Conservation (phyloP, 2,113 vertebrate species). For the Albula glossodonta region DNA sequence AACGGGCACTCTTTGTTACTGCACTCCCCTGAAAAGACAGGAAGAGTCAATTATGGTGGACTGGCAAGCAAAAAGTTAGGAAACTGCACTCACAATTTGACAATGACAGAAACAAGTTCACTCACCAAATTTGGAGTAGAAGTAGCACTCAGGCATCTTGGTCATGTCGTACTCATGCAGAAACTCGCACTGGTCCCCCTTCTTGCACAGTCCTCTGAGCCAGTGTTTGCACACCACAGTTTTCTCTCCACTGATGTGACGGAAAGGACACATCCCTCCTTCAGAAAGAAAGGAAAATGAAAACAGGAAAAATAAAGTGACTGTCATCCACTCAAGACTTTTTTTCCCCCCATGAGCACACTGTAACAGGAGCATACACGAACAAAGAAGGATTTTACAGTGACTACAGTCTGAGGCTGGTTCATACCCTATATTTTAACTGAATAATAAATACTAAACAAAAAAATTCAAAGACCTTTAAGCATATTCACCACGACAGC, state of each 20-base stretch:
- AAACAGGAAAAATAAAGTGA: background rate
- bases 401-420: no score
- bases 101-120: background rate
- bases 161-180: constrained; percentile 99
- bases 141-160: constrained; percentile 99
- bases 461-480: no score
- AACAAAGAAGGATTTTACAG: no score
- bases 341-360: no score
- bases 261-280: constrained; percentile 97
- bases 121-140: constrained; percentile 98
- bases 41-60: background rate
- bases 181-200: constrained; percentile 98
- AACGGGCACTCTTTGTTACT: constrained; percentile 99
- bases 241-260: constrained; percentile 98
- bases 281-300: background rate
- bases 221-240: constrained; percentile 98
- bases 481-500: background rate
- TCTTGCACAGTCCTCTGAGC: constrained; percentile 96
- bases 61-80: background rate
- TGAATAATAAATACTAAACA: no score
- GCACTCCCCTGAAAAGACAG: constrained; percentile 81
- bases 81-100: background rate
- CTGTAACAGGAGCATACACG: background rate
- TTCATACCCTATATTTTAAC: no score
- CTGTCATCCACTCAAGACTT: background rate